These are phyloP conservation scores for Piaya cayana DNA, from an alignment of 2,113 vertebrate genomes.

Conservation along the genomic window DNA sequence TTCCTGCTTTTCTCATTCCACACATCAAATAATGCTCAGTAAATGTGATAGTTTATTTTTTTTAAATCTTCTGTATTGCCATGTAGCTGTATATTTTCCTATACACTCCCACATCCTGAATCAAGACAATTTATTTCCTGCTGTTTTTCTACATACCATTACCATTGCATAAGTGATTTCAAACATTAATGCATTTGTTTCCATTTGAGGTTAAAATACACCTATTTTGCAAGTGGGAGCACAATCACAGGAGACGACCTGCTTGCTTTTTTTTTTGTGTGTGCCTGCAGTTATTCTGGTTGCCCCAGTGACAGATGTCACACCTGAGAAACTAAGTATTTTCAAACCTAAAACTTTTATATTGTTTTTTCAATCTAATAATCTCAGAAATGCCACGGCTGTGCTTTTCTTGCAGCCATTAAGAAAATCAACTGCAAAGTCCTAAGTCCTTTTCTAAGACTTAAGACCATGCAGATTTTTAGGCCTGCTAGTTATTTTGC, in stretches of 20 bases:
- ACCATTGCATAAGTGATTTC: background rate
- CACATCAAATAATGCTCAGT: background rate
- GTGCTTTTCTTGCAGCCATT: background rate
- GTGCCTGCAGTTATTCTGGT: background rate
- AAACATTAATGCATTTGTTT: background rate
- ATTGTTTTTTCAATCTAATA: background rate
- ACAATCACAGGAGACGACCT: background rate
- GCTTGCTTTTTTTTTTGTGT: background rate
- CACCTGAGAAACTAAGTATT: background rate
- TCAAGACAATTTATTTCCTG: background rate
- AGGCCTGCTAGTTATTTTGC: background rate
- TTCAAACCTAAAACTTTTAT: background rate
- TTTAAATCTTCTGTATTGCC: background rate
- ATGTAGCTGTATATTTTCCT: background rate
- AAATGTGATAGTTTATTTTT: background rate
- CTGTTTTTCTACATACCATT: background rate
- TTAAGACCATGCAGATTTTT: background rate
- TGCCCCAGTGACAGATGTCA: background rate
- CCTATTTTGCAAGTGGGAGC: background rate
- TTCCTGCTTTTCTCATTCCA: conserved; percentile 40
- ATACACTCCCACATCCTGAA: background rate
- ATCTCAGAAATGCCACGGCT: background rate
- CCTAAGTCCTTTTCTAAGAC: background rate
- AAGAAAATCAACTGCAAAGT: background rate
- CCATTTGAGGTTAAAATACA: background rate